These are phyloP conservation scores for Ischnus inquisitorius DNA, from an alignment of 2,888 invertebrate genomes.

Conservation along the genomic window DNA sequence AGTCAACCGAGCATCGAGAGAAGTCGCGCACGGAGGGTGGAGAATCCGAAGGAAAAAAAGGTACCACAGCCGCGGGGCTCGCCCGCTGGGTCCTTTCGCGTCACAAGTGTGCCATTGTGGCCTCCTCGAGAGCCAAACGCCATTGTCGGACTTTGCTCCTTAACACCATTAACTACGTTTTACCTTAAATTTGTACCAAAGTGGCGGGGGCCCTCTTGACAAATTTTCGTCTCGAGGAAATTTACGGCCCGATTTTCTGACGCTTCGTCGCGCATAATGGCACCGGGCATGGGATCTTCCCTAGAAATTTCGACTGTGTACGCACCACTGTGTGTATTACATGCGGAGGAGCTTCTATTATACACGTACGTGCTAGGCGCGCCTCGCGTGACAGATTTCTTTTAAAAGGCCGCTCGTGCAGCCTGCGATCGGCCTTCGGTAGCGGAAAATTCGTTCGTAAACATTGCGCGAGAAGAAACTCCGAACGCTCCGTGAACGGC, in stretches of 20 bases:
- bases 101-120: slow-evolving; percentile 84
- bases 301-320: slow-evolving; percentile 30
- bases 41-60: slow-evolving; percentile 64
- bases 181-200: slow-evolving; percentile 84
- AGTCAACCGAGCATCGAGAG: slow-evolving; percentile 57
- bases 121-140: slow-evolving; percentile 76
- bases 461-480: slow-evolving; percentile 43
- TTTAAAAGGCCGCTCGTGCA: slow-evolving; percentile 64
- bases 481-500: neutral
- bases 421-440: slow-evolving; percentile 44
- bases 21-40: slow-evolving; percentile 50
- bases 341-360: slow-evolving; percentile 7
- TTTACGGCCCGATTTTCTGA: slow-evolving; percentile 74
- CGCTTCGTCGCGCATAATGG: slow-evolving; percentile 76
- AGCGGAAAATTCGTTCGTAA: slow-evolving; percentile 65
- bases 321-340: slow-evolving; percentile 1
- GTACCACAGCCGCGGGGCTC: slow-evolving; percentile 69
- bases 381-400: slow-evolving; percentile 55
- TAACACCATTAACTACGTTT: slow-evolving; percentile 84
- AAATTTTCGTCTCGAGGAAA: slow-evolving; percentile 80
- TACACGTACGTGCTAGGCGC: slow-evolving; percentile 49
- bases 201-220: slow-evolving; percentile 83
- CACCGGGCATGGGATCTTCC: slow-evolving; percentile 31
- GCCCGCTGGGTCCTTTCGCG: slow-evolving; percentile 79
- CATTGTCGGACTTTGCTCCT: slow-evolving; percentile 81